phyloP scores from a whole-genome alignment of 1,140 invertebrate genomes.

The Neuroterus valhalla region DNA sequence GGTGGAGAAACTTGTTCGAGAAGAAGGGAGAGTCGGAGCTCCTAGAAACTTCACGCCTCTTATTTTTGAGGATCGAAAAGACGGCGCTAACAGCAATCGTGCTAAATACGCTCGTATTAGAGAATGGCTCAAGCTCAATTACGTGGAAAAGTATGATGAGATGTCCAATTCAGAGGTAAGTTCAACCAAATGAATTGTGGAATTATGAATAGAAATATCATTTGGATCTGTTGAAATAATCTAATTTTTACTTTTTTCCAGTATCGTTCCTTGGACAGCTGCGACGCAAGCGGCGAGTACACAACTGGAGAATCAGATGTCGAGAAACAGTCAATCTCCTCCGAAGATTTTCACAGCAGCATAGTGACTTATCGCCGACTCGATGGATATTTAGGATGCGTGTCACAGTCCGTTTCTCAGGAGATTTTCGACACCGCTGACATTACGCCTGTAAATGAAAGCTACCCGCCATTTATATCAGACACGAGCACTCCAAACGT shows the following conservation, averaged over 20 bases:
- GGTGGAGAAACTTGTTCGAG: conserved; percentile 82
- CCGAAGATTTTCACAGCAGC: conserved; percentile 83
- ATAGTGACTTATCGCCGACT: conserved; percentile 77
- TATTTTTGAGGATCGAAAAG: conserved; percentile 71
- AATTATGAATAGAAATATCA: conserved; percentile 7
- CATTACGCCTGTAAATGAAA: conserved; percentile 61
- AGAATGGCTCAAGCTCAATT: conserved; percentile 79
- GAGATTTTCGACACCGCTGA: conserved; percentile 74
- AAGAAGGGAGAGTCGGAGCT: conserved; percentile 69
- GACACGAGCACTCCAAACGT: conserved; percentile 69
- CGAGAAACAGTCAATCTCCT: conserved; percentile 81
- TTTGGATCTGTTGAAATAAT: no score
- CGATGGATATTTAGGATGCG: conserved; percentile 64
- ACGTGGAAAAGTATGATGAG: conserved; percentile 57
- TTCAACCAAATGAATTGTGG: conserved; percentile 26
- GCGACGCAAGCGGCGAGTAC: conserved; percentile 93
- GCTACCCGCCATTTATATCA: conserved; percentile 43
- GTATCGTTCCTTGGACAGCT: conserved; percentile 75
- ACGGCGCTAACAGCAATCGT: conserved; percentile 71
- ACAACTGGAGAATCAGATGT: conserved; percentile 86
- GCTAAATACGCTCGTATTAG: conserved; percentile 82
- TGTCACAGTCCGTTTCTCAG: conserved; percentile 78
- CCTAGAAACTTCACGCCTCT: conserved; percentile 75
- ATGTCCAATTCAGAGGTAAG: conserved; percentile 60
- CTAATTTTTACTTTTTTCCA: conserved; percentile 31